Conservation (phyloP, 1,140 invertebrate species). For the Aphelenchoides besseyi region DNA sequence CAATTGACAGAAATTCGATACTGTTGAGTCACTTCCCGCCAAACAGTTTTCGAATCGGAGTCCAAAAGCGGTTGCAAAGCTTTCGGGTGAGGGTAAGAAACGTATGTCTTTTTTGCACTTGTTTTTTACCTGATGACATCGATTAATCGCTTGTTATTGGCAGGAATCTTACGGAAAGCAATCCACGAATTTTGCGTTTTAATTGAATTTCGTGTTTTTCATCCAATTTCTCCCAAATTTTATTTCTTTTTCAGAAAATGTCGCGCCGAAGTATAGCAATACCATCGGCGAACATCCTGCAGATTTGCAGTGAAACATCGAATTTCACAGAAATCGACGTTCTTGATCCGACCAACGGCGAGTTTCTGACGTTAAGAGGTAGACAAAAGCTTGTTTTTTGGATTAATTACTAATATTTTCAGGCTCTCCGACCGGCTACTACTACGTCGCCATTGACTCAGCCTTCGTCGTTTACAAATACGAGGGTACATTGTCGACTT, state of each 20-base stretch:
- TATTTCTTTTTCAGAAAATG: neutral
- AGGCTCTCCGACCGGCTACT: conserved; percentile 12
- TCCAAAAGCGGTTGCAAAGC: no score
- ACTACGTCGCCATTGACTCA: neutral
- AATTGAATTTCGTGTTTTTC: no score
- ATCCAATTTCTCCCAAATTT: neutral
- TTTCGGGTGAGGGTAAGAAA: no score
- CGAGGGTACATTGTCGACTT: neutral
- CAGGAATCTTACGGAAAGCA: no score
- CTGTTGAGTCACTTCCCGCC: no score
- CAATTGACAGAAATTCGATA: no score
- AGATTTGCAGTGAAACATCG: neutral
- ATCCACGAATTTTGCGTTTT: no score
- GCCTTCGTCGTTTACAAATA: neutral
- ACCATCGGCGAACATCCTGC: neutral
- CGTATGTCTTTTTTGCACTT: no score
- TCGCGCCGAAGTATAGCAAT: neutral
- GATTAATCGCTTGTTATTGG: no score
- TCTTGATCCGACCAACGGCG: neutral
- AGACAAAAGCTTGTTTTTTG: neutral
- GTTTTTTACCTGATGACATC: no score
- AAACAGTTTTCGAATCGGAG: no score
- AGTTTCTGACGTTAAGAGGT: neutral
- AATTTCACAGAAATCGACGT: neutral
- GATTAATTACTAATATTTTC: neutral